Base-by-base conservation (phyloP, 2,888 invertebrate species). In the Hyposoter dolosus region DNA sequence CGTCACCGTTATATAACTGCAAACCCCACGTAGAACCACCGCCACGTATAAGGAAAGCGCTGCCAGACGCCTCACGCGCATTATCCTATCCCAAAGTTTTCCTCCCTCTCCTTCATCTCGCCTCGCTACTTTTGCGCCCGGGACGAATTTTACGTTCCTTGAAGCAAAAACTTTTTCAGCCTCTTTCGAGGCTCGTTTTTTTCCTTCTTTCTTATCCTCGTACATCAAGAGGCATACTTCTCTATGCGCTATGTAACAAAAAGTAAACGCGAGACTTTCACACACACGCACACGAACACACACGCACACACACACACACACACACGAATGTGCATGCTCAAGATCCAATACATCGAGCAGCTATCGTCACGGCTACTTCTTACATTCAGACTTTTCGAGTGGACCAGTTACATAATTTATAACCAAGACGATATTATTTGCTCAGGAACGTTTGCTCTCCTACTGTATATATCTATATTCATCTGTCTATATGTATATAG, bases 331-430 rank as follows among this genome's bases (percentile, higher is more conserved):
- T 15, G 23, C 23, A 28, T 60, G n/a, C 71, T 72, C 19, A 17
- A 60, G 60, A 23, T 45, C 60, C n/a, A 68, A 78, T 71, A 77
- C 71, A 32, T 50, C 82, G 75, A 53, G 72, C 19, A 74, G 45
- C 83, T 45, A 66, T 47, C 35, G 35, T 40, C 65, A n/a, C 7
- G 3, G 23, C 32, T 71, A 71, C 28, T 35, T 66, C 65, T 65
- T 28, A 60, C 35, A 66, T 60, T 32, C 50, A 82, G 77, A 66
- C 75, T 81, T 56, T 63, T 72, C 71, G 35, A 82, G 82, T 83
- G 83, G 84, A 85, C 84, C 84, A 86, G 87, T 87, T 87, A 85
- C 87, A 88, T 89, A 88, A 89, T 89, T 89, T 89, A 89, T 88
- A 82, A 85, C 68, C 83, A 45, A 47, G 79, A 82, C 84, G 81